phyloP scores from a whole-genome alignment of 2,797 vertebrate genomes.

The Tokudaia muenninki region DNA sequence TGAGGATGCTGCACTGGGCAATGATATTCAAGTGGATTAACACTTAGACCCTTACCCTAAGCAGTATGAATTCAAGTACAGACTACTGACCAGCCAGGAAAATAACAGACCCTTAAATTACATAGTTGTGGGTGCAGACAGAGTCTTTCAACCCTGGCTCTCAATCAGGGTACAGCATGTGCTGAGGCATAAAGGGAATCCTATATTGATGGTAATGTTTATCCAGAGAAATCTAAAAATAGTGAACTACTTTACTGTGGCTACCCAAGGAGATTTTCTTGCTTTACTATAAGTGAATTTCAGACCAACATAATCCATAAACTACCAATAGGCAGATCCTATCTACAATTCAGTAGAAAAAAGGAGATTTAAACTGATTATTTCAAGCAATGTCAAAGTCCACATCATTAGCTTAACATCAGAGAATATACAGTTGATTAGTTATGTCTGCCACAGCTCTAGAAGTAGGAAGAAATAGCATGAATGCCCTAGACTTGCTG shows the following conservation, averaged over 20 bases:
- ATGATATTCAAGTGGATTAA: not conserved
- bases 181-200: slow-evolving; percentile 57
- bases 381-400: not conserved
- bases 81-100: slow-evolving; percentile 18
- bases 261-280: slow-evolving; percentile 6
- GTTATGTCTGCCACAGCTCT: not conserved
- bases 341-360: not conserved
- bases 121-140: slow-evolving; percentile 39
- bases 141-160: slow-evolving; percentile 62
- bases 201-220: slow-evolving; percentile 32
- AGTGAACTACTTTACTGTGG: slow-evolving; percentile 44
- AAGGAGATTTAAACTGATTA: not conserved
- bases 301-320: slow-evolving; percentile 35
- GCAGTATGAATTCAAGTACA: not conserved
- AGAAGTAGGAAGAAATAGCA: not conserved
- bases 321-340: slow-evolving; percentile 4
- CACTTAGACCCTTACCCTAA: not conserved
- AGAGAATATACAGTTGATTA: not conserved
- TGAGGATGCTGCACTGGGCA: not conserved
- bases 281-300: not conserved
- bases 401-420: not conserved
- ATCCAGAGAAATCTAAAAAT: slow-evolving; percentile 63
- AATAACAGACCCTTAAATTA: slow-evolving; percentile 74
- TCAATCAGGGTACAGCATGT: slow-evolving; percentile 67
- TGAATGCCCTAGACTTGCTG: not conserved